Conservation (phyloP, 2,797 vertebrate species). For the Phoeniculus purpureus region DNA sequence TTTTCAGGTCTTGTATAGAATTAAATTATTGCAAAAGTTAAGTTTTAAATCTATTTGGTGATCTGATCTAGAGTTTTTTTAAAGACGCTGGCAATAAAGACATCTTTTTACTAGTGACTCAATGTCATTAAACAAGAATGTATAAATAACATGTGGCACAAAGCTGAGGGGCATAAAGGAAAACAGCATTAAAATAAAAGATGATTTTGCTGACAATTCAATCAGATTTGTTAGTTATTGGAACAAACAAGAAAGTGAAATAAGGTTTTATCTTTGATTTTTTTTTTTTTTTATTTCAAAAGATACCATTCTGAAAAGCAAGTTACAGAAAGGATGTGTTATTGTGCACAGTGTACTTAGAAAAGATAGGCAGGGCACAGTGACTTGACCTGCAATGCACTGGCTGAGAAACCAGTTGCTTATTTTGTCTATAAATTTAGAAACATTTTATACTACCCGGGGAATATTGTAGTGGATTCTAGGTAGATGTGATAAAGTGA, state of each 20-base stretch:
- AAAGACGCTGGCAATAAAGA: neutral
- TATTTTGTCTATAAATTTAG: neutral
- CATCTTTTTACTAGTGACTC: neutral
- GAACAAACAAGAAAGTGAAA: neutral
- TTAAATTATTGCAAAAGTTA: neutral
- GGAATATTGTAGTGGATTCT: neutral
- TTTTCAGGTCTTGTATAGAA: neutral
- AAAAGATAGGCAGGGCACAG: fast-evolving
- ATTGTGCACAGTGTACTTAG: neutral
- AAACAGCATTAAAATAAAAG: fast-evolving
- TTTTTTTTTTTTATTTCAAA: neutral
- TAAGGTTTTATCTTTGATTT: neutral
- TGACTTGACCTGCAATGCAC: neutral
- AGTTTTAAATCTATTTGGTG: neutral
- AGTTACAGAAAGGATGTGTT: neutral
- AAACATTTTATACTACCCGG: neutral
- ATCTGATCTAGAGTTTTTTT: neutral
- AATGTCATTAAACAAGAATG: neutral
- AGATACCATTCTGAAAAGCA: neutral
- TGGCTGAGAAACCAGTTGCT: neutral
- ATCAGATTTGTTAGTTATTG: neutral
- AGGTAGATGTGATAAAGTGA: neutral
- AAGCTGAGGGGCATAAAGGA: neutral
- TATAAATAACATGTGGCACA: neutral
- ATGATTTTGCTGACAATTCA: neutral